Percentiles rank a stretch among this genome's conserved stretches.
Conservation (phyloP, 2,797 vertebrate genomes). For the Siniperca undulata region DNA sequence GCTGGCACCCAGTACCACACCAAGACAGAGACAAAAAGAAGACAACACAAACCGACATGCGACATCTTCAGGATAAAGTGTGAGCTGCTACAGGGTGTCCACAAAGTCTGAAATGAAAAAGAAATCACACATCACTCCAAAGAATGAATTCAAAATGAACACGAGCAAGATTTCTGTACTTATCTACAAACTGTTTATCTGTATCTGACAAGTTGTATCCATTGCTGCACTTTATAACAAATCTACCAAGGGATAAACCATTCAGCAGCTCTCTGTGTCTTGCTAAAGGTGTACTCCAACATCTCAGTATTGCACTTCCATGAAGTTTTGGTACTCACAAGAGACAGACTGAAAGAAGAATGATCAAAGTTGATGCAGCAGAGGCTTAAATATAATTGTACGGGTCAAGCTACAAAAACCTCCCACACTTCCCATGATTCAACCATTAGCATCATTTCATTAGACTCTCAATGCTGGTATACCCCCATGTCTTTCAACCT, state of each 20-base stretch:
- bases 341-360: background rate
- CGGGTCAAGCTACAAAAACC: background rate
- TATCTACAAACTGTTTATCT: too few species aligned
- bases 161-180: background rate
- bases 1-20: conserved; percentile 27
- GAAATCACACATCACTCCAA: background rate
- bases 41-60: conserved; percentile 7
- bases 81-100: background rate
- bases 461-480: background rate
- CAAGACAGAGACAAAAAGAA: conserved; percentile 31
- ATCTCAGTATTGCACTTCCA: background rate
- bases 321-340: too few species aligned
- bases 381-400: background rate
- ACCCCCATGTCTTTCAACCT: background rate
- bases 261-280: background rate
- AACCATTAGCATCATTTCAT: background rate
- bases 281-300: background rate
- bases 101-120: background rate
- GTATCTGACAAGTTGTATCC: background rate
- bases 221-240: background rate
- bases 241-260: background rate
- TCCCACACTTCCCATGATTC: background rate
- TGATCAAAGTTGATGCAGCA: background rate
- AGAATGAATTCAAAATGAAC: background rate
- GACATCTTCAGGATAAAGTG: conserved; percentile 31